Evolutionary conservation across 2,797 vertebrate species (phyloP).

Genomic region (Sebastes minor): DNA sequence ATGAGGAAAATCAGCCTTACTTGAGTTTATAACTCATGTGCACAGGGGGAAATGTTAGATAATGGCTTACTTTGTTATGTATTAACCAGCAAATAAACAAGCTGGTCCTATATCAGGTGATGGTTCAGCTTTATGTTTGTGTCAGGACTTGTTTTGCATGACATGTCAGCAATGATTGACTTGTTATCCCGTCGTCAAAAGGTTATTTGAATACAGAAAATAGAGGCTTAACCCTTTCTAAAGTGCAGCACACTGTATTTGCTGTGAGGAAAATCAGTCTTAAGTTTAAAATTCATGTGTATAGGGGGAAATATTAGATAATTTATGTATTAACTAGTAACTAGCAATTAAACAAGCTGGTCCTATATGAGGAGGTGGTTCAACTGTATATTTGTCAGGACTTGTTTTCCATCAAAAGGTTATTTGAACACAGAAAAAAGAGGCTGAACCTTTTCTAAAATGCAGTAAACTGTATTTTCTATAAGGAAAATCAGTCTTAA

Average conservation of each 20-base stretch:
- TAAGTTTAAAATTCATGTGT: no score
- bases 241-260: no score
- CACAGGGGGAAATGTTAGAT: not conserved
- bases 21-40: not conserved
- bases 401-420: not conserved
- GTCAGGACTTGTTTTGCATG: constrained; percentile 19
- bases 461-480: not conserved
- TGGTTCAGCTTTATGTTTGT: not conserved
- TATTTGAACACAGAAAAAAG: no score
- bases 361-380: not conserved
- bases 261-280: no score
- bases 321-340: not conserved
- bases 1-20: not conserved
- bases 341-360: not conserved
- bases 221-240: no score
- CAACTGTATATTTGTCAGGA: not conserved
- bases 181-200: not conserved
- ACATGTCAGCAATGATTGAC: not conserved
- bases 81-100: not conserved
- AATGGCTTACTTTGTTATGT: not conserved
- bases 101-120: not conserved
- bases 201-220: not conserved
- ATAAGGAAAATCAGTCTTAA: not conserved
- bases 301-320: not conserved
- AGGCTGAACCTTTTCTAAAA: not conserved